Base-by-base conservation (phyloP, 2,888 invertebrate genomes). In the Polymixis lichenea region DNA sequence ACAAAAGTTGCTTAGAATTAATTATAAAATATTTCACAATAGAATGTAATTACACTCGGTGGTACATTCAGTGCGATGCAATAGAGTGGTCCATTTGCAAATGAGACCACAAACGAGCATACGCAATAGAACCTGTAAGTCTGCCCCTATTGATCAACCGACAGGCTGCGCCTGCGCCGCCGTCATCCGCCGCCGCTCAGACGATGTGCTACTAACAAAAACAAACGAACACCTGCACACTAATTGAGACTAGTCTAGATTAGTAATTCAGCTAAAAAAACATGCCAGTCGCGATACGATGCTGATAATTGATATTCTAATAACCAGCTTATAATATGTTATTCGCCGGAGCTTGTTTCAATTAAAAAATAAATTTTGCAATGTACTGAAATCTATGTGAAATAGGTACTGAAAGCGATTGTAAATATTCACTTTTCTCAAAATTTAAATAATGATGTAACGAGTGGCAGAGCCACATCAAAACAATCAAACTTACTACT, bases 61-160 rank as follows among this genome's bases (percentile, higher is more conserved):
- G 43, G 15, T 9, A 25, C 22, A 64, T 58, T 78, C 22, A 55
- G 43, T 17, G 13, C 60, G n/a, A 68, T 80, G 60, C 73, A 69
- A 71, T 38, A 66, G 4, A 70, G 51, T 58, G n/a, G 55, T 38
- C 13, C 72, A 61, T 83, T 72, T 53, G 71, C 62, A 69, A 79
- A 79, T 56, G 4, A 69, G 38, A 60, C 13, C 80, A 75, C 80
- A 72, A 80, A 65, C 38, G 38, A 38, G 32, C 58, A 64, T 72
- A 68, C 69, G 82, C 81, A 84, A 80, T 25, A 84, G 46, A 72
- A 80, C 81, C 84, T 67, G 82, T 72, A 62, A 64, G 69, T 56
- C 62, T 56, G 62, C 65, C 72, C 61, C 71, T 75, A 79, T 82
- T 84, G 82, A 75, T 72, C 84, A 84, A 82, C 68, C 56, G 28